These are phyloP conservation scores for Diplodus sargus DNA, from an alignment of 2,797 vertebrate species.

Conservation along the genomic window DNA sequence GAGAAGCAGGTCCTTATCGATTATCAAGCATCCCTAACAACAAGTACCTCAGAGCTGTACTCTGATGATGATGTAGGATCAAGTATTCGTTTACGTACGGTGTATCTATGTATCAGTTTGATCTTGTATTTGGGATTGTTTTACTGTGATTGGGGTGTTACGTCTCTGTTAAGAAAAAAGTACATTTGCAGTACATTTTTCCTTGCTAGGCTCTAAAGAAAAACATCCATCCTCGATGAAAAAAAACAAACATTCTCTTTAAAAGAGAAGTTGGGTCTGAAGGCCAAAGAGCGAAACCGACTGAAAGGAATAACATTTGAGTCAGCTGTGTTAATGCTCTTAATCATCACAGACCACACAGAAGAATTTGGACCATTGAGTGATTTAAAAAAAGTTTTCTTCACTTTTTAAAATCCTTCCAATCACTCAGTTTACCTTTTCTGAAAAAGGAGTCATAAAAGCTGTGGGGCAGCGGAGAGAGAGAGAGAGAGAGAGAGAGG, in stretches of 20 bases:
- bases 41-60: neutral
- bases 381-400: neutral
- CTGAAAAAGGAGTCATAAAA: slow-evolving; percentile 36
- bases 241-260: neutral
- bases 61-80: neutral
- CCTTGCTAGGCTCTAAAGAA: neutral
- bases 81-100: too few species aligned
- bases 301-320: neutral
- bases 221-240: neutral
- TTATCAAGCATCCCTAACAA: too few species aligned
- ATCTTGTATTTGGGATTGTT: too few species aligned
- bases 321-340: neutral
- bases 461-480: slow-evolving; percentile 44
- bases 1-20: too few species aligned
- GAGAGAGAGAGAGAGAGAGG: slow-evolving; percentile 34
- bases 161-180: too few species aligned
- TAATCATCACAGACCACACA: neutral
- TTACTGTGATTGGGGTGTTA: too few species aligned
- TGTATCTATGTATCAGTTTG: too few species aligned
- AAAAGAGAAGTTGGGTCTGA: neutral
- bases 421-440: neutral
- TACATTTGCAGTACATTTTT: neutral
- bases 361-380: slow-evolving; percentile 16
- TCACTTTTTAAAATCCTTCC: slow-evolving; percentile 1
- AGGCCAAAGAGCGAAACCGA: neutral